Base-by-base conservation (phyloP, 2,888 invertebrate species). In the Sphaerophoria taeniata region DNA sequence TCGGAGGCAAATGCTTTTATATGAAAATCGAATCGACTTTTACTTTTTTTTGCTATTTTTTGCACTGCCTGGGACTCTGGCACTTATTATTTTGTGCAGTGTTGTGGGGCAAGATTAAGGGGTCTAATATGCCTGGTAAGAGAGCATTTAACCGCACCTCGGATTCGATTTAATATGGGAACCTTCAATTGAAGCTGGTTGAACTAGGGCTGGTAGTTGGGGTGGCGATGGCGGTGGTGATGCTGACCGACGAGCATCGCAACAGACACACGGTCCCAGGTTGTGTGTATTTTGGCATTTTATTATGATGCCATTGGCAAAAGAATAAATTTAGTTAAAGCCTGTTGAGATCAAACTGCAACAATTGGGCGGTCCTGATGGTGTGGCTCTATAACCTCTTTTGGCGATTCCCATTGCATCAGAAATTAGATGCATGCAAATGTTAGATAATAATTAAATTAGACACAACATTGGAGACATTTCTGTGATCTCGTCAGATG, bases 11-110 rank as follows among this genome's bases (percentile, higher is more conserved):
- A 74, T 39, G 86, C 82, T 86, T 86, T 86, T 86, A 86, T 86
- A 86, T 75, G 77, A 86, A 84, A 85, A 82, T 77, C 77, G 60
- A 65, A 60, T 72, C 55, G 78, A 86, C 86, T 86, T 86, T 86
- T 86, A 86, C 86, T 86, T 86, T 84, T 79, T 70, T 61, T 24
- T 24, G 24, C 24, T 24, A 24, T 24, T 24, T 24, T 60, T 69
- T 74, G 49, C 71, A 56, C 47, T 24, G 76, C 63, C 61, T 45
- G 47, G 39, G 76, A 69, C 61, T 53, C 73, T 24, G 24, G 74
- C 76, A 39, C n/a, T 53, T 56, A 34, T 56, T 56, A 36, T 31
- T 5, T 6, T 7, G 4, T 34, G 34, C n/a, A n/a, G 24, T 65
- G 24, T 67, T 36, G 69, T 71, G 76, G 70, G 71, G 81, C 58